Evolutionary conservation across 2,797 vertebrate genomes (phyloP), one percentile per base, ranked within the genome.

Genomic region (Hypotaenidia okinawae): DNA sequence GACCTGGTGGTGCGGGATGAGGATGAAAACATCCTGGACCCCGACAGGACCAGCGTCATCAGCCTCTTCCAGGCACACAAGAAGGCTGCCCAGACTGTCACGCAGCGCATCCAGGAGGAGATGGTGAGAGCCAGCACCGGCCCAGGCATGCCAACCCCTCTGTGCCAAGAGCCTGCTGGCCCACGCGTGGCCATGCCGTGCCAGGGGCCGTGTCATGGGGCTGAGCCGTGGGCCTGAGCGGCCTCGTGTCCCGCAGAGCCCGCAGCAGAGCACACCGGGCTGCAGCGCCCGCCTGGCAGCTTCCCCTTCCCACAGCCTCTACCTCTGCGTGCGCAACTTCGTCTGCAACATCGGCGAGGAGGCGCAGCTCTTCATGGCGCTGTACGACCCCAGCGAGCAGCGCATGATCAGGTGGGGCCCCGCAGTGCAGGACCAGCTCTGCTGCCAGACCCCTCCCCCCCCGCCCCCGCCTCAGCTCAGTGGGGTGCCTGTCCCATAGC

Each of bases 331-430:
- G 37, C 96, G 86, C 37, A 97, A 97, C 81, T 97, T 97, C 0
- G 96, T 97, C 55, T 97, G 97, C 77, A 94, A 96, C 92, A 96
- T 97, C 6, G 97, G 97, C 2, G 97, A 97, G 90, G 97, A 97
- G 94, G 94, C 96, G 2, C 96, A 97, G 90, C 96, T 97, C 45
- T 76, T 97, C 84, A 96, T 97, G 93, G 95, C 96, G 0, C 95
- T 97, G 6, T 97, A 97, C 4, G 97, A 97, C 88, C 97, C 96
- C 0, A 11, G 27, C 5, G 94, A 97, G 90, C 96, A 96, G 90
- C 87, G 90, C 55, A 51, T 95, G 52, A 94, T 97, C 96, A 96
- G 97, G 97, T 97, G 76, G 30, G 59, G 14, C 7, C 32, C 27
- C 7, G 28, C 1, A 1, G 10, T 0, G 1, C 35, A 3, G 74